A percentile compares a stretch with the other conserved stretches of the same genome.
Conservation (phyloP, 92 coral and sea anemone species). For the Phenganax marumi region DNA sequence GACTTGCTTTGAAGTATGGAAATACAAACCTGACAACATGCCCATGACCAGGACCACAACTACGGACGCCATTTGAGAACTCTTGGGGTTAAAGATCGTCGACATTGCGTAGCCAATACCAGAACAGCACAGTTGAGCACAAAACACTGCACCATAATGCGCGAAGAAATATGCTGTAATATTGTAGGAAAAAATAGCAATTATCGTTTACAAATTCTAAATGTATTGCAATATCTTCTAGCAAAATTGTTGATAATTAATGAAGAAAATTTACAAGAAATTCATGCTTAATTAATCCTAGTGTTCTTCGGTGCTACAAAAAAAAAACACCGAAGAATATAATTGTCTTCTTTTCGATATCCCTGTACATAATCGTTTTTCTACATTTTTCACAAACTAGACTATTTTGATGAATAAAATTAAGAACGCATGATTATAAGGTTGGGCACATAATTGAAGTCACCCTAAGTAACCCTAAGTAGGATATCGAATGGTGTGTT, state of each 20-base stretch:
- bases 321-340: too few species aligned
- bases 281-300: too few species aligned
- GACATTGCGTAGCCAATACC: constrained; percentile 63
- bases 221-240: neutral
- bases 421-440: too few species aligned
- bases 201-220: neutral
- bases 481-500: too few species aligned
- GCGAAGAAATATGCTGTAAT: constrained; percentile 48
- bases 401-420: too few species aligned
- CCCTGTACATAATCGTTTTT: too few species aligned
- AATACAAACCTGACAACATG: constrained; percentile 51
- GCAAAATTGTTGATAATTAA: neutral
- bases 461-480: too few species aligned
- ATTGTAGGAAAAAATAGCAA: neutral
- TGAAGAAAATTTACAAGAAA: neutral
- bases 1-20: neutral
- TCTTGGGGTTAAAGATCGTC: constrained; percentile 60
- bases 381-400: too few species aligned
- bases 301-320: too few species aligned
- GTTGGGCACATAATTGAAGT: too few species aligned
- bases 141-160: constrained; percentile 56
- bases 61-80: constrained; percentile 66
- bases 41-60: constrained; percentile 57
- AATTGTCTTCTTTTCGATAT: too few species aligned
- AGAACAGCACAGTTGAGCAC: constrained; percentile 51